phyloP scores from a whole-genome alignment of 1,140 invertebrate species.

The Protaetia brevitarsis region DNA sequence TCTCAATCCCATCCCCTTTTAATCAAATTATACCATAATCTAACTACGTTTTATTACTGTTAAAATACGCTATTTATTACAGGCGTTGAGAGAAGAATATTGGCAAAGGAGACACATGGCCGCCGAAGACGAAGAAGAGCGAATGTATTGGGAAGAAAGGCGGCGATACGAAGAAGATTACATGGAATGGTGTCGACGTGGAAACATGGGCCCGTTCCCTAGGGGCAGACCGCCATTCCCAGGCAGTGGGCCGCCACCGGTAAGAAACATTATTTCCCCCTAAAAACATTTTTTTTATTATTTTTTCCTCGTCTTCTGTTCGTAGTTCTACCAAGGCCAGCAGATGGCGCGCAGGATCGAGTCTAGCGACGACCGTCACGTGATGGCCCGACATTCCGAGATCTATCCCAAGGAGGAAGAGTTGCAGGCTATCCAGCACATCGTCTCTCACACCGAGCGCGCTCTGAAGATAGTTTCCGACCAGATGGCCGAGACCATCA shows the following conservation, averaged over 20 bases:
- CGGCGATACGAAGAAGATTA: conserved; percentile 79
- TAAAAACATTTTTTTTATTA: not conserved
- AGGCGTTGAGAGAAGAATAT: conserved; percentile 53
- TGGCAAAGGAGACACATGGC: conserved; percentile 56
- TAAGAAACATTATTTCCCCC: conserved; percentile 19
- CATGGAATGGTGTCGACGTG: conserved; percentile 73
- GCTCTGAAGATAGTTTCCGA: conserved; percentile 94
- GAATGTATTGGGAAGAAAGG: conserved; percentile 86
- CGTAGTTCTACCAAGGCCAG: conserved; percentile 38
- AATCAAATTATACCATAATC: conserved; percentile 24
- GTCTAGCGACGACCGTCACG: conserved; percentile 90
- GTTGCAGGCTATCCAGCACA: conserved; percentile 85
- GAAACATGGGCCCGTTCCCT: conserved; percentile 60
- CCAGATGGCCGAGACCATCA: conserved; percentile 64
- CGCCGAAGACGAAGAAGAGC: conserved; percentile 68
- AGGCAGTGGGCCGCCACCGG: conserved; percentile 49
- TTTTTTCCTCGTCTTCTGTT: not conserved
- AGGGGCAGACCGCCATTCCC: conserved; percentile 54
- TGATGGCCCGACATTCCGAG: conserved; percentile 85
- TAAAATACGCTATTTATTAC: conserved; percentile 41
- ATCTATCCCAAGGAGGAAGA: conserved; percentile 94
- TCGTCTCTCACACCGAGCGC: conserved; percentile 90
- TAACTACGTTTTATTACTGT: not conserved
- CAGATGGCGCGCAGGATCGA: conserved; percentile 71
- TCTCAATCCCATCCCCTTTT: conserved; percentile 47